These are phyloP conservation scores for Caenorhabditis sp. DNA, from an alignment of 2,888 invertebrate genomes.

Conservation along the genomic window DNA sequence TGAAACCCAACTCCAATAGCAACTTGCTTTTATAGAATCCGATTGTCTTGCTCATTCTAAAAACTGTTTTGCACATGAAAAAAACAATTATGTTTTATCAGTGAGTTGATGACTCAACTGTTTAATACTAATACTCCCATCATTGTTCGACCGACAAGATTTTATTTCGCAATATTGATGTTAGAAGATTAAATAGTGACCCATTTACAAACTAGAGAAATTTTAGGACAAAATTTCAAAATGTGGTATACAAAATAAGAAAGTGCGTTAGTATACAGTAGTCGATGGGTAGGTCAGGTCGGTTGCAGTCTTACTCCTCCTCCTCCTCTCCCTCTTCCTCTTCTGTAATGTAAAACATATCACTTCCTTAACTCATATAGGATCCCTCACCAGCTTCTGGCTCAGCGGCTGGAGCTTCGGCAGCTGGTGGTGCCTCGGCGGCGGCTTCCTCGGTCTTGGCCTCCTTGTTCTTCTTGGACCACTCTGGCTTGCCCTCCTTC, in stretches of 20 bases:
- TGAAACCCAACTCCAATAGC: no score
- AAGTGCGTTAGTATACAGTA: neutral
- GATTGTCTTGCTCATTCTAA: no score
- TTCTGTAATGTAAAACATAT: slow-evolving; percentile 34
- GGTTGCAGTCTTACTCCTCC: slow-evolving; percentile 57
- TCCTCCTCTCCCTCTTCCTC: slow-evolving; percentile 63
- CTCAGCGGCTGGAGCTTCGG: slow-evolving; percentile 58
- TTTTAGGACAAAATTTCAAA: neutral
- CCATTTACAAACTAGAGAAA: slow-evolving; percentile 11
- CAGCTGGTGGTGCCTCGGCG: slow-evolving; percentile 49
- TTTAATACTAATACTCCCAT: no score
- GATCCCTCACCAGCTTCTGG: slow-evolving; percentile 46
- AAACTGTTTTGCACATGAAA: no score
- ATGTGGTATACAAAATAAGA: neutral
- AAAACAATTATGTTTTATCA: no score
- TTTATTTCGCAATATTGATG: neutral
- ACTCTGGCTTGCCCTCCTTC: slow-evolving; percentile 82
- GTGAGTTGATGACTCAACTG: no score
- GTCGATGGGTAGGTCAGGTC: slow-evolving; percentile 15
- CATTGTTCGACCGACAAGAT: slow-evolving; percentile 1
- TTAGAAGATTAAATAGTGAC: neutral
- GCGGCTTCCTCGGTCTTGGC: slow-evolving; percentile 64
- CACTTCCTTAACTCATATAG: no score
- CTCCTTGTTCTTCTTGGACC: slow-evolving; percentile 78
- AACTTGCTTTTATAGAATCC: no score